phyloP scores from a whole-genome alignment of 2,797 vertebrate species.

The Falco peregrinus region DNA sequence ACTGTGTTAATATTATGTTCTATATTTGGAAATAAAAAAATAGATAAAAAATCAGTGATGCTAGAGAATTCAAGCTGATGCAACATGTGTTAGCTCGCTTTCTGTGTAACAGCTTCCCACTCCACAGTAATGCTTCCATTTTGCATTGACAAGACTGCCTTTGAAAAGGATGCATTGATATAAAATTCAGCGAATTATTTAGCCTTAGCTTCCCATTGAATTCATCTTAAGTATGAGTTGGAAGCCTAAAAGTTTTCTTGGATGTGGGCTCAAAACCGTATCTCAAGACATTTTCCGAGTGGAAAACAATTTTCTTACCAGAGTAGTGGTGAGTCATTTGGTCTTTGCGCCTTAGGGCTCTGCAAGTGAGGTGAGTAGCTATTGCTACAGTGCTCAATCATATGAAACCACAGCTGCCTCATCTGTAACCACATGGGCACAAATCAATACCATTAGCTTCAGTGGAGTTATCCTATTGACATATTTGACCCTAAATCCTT shows the following conservation, averaged over 20 bases:
- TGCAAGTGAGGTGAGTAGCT: conserved; percentile 26
- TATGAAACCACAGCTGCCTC: conserved; percentile 34
- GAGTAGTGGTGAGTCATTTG: conserved; percentile 37
- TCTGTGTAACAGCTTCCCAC: conserved; percentile 32
- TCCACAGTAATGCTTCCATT: conserved; percentile 1
- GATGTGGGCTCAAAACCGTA: not conserved
- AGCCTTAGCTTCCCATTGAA: not conserved
- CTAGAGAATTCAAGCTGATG: conserved; percentile 9
- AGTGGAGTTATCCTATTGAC: conserved; percentile 20
- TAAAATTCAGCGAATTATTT: conserved; percentile 3
- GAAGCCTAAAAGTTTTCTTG: conserved; percentile 27
- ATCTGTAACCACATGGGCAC: conserved; percentile 15
- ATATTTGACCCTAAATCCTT: conserved; percentile 21
- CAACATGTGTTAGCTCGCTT: not conserved
- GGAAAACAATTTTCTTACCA: conserved; percentile 41
- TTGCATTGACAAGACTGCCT: not conserved
- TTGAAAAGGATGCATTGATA: not conserved
- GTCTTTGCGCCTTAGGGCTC: conserved; percentile 6
- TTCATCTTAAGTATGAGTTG: not conserved
- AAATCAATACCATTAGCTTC: conserved; percentile 56
- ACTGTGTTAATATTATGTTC: not conserved
- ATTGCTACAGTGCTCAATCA: conserved; percentile 23
- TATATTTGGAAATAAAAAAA: not conserved
- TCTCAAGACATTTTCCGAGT: not conserved
- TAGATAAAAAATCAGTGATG: not conserved